phyloP scores from a whole-genome alignment of 2,888 invertebrate species.

The Drosophila cracens region DNA sequence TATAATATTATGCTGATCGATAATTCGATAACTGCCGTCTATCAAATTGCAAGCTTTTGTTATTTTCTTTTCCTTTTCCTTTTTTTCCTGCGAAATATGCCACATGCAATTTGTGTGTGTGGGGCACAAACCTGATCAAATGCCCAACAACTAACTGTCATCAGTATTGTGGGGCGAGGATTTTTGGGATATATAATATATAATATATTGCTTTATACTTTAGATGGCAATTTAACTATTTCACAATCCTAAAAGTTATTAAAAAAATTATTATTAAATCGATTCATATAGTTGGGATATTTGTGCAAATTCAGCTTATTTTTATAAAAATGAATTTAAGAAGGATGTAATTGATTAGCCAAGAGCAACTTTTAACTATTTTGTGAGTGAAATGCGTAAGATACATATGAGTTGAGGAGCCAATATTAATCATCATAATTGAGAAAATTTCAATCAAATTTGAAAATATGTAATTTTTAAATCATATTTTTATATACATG shows the following conservation, averaged over 20 bases:
- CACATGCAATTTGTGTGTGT: background rate
- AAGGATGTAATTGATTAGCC: background rate
- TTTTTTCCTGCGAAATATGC: conserved; percentile 1
- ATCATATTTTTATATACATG: background rate
- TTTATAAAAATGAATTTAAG: background rate
- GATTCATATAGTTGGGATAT: background rate
- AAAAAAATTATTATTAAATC: background rate
- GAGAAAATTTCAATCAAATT: background rate
- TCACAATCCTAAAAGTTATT: background rate
- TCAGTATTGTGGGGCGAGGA: background rate
- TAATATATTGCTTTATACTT: background rate
- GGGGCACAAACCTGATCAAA: background rate
- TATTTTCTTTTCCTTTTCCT: background rate
- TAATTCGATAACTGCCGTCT: conserved; percentile 7
- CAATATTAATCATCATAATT: background rate
- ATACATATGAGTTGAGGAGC: background rate
- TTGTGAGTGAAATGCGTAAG: background rate
- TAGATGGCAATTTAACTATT: background rate
- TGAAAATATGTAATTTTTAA: background rate
- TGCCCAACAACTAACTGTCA: background rate
- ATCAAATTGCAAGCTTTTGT: conserved; percentile 10
- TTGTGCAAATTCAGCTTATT: background rate
- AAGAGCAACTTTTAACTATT: background rate
- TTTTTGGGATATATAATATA: background rate
- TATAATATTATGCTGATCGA: conserved; percentile 12